phyloP scores from a whole-genome alignment of 2,888 invertebrate species.

The Campoletis raptor region DNA sequence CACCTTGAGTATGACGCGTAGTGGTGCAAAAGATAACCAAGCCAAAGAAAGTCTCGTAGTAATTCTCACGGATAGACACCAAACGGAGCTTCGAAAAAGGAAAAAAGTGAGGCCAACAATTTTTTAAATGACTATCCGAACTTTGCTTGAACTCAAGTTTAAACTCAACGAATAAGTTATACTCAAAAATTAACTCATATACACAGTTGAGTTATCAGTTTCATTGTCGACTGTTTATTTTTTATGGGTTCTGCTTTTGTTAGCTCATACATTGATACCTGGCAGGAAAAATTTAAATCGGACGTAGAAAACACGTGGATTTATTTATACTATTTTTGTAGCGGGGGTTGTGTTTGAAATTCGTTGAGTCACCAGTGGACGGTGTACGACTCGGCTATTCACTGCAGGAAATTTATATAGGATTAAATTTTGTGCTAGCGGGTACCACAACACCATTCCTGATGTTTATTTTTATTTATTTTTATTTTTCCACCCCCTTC shows the following conservation, averaged over 20 bases:
- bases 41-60: neutral
- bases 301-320: neutral
- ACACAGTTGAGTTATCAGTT: neutral
- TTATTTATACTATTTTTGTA: slow-evolving; percentile 6
- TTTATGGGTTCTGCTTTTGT: slow-evolving; percentile 7
- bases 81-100: neutral
- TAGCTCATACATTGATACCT: neutral
- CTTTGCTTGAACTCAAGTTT: neutral
- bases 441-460: slow-evolving; percentile 11
- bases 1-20: slow-evolving; percentile 27
- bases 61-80: neutral
- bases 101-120: neutral
- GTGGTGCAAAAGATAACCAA: slow-evolving; percentile 23
- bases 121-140: neutral
- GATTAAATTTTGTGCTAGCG: neutral
- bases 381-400: neutral
- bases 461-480: slow-evolving; percentile 19
- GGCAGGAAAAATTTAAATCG: neutral
- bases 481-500: neutral
- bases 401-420: slow-evolving; percentile 11
- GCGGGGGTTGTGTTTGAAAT: neutral
- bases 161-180: neutral
- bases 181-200: neutral
- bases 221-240: neutral
- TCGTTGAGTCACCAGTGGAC: neutral